Evolutionary conservation across 2,888 invertebrate species (phyloP).

Genomic region (Watsonalla binaria): DNA sequence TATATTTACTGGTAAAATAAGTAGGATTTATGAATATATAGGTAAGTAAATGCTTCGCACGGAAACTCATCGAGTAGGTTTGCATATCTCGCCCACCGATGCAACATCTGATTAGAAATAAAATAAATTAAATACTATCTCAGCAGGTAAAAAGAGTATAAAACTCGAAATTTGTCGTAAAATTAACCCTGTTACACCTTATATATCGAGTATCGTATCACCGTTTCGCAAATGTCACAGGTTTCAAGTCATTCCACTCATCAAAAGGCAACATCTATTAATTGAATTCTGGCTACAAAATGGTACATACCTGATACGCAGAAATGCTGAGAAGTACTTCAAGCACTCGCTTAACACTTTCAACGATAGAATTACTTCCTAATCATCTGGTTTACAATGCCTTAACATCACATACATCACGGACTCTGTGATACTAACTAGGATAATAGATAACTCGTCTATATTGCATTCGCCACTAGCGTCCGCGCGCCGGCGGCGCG

Average conservation of each 20-base stretch:
- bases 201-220: constrained; percentile 27
- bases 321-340: constrained; percentile 43
- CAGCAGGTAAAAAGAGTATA: constrained; percentile 24
- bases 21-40: constrained; percentile 49
- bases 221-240: constrained; percentile 18
- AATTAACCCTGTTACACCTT: constrained; percentile 65
- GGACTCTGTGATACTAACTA: constrained; percentile 49
- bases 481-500: constrained; percentile 21
- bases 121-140: constrained; percentile 47
- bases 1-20: constrained; percentile 63
- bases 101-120: constrained; percentile 28
- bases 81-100: constrained; percentile 29
- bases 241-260: constrained; percentile 15
- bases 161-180: constrained; percentile 38
- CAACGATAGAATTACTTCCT: constrained; percentile 50
- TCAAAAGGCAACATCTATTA: constrained; percentile 16
- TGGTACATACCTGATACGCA: constrained; percentile 64
- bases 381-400: constrained; percentile 54
- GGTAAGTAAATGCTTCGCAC: constrained; percentile 53
- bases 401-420: constrained; percentile 61
- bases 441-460: constrained; percentile 50
- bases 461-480: constrained; percentile 57
- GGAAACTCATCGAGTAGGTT: constrained; percentile 22
- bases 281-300: constrained; percentile 33
- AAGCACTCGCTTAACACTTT: constrained; percentile 63